Evolutionary conservation across 2,888 invertebrate species (phyloP).

Genomic region (Cryptosula pallasiana): DNA sequence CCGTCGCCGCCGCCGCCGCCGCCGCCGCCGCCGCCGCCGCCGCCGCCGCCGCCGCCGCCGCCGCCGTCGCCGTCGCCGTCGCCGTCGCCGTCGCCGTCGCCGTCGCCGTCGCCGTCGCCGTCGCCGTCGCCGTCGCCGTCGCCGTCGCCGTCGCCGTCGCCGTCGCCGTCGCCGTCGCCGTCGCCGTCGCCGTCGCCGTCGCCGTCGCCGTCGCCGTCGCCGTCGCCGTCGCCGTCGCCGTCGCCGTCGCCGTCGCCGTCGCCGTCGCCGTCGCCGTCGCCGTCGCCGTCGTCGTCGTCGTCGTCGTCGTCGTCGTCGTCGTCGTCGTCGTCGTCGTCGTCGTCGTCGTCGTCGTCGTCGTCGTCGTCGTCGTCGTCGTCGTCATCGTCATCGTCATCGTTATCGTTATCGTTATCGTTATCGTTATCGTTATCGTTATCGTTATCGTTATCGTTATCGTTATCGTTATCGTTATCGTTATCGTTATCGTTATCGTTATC

Average conservation of each 20-base stretch:
- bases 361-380: constrained; percentile 10
- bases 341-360: constrained; percentile 10
- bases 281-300: constrained; percentile 5
- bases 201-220: constrained; percentile 10
- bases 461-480: no score
- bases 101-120: constrained; percentile 2
- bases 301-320: constrained; percentile 4
- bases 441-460: no score
- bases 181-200: constrained; percentile 10
- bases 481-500: no score
- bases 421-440: constrained; percentile 10
- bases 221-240: constrained; percentile 10
- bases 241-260: constrained; percentile 10
- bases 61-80: constrained; percentile 10
- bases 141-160: constrained; percentile 10
- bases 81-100: constrained; percentile 1
- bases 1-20: constrained; percentile 10
- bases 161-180: constrained; percentile 10
- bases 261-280: constrained; percentile 2
- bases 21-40: no score
- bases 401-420: no score
- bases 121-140: constrained; percentile 10
- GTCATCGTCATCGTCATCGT: constrained; percentile 10
- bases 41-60: constrained; percentile 10
- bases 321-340: constrained; percentile 10